Evolutionary conservation across 2,797 vertebrate species (phyloP).

Genomic region (Labeo calbasu): DNA sequence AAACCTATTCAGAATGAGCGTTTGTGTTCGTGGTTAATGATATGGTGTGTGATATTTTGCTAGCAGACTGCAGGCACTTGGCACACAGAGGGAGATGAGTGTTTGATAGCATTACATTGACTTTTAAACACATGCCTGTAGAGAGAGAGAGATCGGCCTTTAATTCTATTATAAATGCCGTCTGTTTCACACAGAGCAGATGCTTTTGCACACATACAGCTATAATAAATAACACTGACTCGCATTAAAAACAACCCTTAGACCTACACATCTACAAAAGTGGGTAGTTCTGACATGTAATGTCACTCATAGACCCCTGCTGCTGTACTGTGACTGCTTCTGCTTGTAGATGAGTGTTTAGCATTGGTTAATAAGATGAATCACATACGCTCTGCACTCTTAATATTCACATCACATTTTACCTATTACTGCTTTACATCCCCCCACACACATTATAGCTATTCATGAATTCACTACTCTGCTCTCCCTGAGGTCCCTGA

Average conservation of each 20-base stretch:
- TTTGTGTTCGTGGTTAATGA: background rate
- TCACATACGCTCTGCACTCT: background rate
- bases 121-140: constrained; percentile 36
- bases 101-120: constrained; percentile 31
- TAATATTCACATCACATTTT: constrained; percentile 13
- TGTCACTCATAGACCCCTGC: background rate
- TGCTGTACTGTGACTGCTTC: constrained; percentile 6
- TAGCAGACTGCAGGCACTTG: constrained; percentile 12
- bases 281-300: background rate
- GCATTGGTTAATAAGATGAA: constrained; percentile 24
- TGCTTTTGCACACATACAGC: background rate
- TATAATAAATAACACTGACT: background rate
- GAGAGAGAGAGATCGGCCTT: constrained; percentile 12
- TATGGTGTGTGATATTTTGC: constrained; percentile 9
- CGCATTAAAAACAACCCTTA: background rate
- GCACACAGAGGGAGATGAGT: constrained; percentile 25
- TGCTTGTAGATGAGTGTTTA: constrained; percentile 1
- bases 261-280: background rate
- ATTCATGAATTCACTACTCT: background rate
- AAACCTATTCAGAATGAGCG: background rate
- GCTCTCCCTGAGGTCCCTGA: background rate
- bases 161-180: constrained; percentile 29
- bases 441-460: background rate
- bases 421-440: constrained; percentile 6
- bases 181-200: constrained; percentile 7